These are phyloP conservation scores for Chrysochloris asiatica DNA, from an alignment of 2,113 vertebrate genomes.

Conservation along the genomic window DNA sequence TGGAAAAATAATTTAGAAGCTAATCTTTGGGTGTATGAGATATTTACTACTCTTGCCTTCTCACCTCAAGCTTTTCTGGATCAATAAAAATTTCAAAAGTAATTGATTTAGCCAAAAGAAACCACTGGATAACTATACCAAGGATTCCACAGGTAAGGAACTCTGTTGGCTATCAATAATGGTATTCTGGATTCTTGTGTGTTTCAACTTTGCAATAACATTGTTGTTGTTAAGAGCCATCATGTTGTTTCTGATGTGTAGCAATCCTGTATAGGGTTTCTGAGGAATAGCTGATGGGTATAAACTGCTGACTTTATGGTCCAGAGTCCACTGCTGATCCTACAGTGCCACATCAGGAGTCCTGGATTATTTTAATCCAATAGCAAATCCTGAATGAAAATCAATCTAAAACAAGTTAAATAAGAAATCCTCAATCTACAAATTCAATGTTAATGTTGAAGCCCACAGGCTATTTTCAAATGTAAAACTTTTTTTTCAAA, in stretches of 20 bases:
- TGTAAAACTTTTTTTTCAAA: neutral
- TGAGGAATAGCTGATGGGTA: no score
- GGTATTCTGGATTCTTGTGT: neutral
- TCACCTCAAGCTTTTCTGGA: neutral
- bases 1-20: constrained; percentile 31
- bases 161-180: neutral
- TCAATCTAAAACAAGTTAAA: neutral
- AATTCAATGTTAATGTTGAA: neutral
- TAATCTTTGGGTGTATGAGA: constrained; percentile 20
- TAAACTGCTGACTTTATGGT: no score
- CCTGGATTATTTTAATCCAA: neutral
- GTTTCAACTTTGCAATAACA: neutral
- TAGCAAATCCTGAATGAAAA: neutral
- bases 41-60: constrained; percentile 2
- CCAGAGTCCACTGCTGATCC: no score
- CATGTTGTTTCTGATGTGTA: no score
- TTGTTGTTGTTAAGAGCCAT: no score
- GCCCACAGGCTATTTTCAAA: neutral
- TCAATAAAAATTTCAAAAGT: constrained; percentile 41
- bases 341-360: no score
- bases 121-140: neutral
- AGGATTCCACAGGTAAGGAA: neutral
- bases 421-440: neutral
- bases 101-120: constrained; percentile 40
- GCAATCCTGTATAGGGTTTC: no score